Base-by-base conservation (phyloP, 2,797 vertebrate species). In the Lates japonicus region DNA sequence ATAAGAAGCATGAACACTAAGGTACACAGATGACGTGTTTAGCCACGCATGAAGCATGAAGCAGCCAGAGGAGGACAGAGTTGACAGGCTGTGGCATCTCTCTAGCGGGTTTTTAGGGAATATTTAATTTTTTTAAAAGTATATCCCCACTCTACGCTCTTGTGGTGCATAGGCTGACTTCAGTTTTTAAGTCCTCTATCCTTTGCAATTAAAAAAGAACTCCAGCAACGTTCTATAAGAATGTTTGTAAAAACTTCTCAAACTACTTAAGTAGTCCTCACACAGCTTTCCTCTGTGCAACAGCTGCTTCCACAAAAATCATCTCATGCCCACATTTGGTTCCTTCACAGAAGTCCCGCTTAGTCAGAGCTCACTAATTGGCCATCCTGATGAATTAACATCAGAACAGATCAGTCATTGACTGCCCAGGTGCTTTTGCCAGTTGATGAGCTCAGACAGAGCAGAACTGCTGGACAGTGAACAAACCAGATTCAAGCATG, bases 331-430 rank as follows among this genome's bases (percentile, higher is more conserved):
- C 78, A 70, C 73, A 52, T 69, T 59, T 78, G 35, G 80, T 73
- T 71, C 41, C 8, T 70, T 74, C 64, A 35, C 79, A 65, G 61
- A 69, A 64, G 72, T 74, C 89, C 55, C 58, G 78, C 74, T 74
- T 73, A 74, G 73, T 75, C 73, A 59, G 55, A 54, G 74, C 88
- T 70, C 83, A 37, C 71, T 90, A 88, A 89, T 89, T 88, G 81
- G 88, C 81, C 76, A 20, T 76, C 81, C 63, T 80, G 83, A 89
- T 76, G 80, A 90, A 88, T 90, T 84, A 80, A 73, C 62, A 17
- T 71, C 14, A 55, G 65, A 71, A 71, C 80, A 63, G 78, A 86
- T 88, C 89, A 76, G 67, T 88, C 77, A 74, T 66, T 65, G 70
- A 74, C 74, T 52, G 67, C 76, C 60, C 78, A 70, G 78, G 70